Evolutionary conservation across 2,888 invertebrate genomes (phyloP).

Genomic region (Lasioglossum malachurum): DNA sequence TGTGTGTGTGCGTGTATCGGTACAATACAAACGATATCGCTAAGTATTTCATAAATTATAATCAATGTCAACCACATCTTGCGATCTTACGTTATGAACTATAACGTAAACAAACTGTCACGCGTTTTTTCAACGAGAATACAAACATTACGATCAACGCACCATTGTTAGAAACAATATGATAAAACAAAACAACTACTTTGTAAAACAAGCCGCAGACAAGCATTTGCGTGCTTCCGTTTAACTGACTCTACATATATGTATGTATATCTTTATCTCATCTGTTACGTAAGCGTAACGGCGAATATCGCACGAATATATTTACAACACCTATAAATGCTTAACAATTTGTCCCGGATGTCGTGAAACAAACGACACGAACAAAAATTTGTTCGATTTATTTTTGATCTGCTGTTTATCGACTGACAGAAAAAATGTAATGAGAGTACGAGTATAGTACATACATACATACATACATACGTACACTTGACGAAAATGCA

Average conservation of each 20-base stretch:
- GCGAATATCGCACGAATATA: slow-evolving; percentile 12
- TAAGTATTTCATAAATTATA: neutral
- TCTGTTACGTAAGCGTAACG: slow-evolving; percentile 30
- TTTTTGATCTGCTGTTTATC: neutral
- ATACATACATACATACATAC: too few species aligned
- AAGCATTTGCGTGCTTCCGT: neutral
- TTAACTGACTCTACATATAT: neutral
- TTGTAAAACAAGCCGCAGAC: neutral
- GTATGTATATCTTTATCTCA: neutral
- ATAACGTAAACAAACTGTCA: slow-evolving; percentile 2
- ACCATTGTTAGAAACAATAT: neutral
- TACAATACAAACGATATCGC: neutral
- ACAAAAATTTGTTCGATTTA: neutral
- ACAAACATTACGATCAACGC: neutral
- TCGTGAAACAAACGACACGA: neutral
- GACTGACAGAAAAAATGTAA: neutral
- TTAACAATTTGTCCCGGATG: neutral
- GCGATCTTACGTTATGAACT: neutral
- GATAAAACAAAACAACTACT: neutral
- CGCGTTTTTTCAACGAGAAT: neutral
- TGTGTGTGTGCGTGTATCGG: neutral
- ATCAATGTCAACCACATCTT: neutral
- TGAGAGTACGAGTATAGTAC: neutral
- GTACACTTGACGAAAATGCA: neutral
- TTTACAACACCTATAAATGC: neutral